Percentiles rank a stretch among this genome's conserved stretches.
Conservation (phyloP, 2,113 vertebrate species). For the Cololabis saira region DNA sequence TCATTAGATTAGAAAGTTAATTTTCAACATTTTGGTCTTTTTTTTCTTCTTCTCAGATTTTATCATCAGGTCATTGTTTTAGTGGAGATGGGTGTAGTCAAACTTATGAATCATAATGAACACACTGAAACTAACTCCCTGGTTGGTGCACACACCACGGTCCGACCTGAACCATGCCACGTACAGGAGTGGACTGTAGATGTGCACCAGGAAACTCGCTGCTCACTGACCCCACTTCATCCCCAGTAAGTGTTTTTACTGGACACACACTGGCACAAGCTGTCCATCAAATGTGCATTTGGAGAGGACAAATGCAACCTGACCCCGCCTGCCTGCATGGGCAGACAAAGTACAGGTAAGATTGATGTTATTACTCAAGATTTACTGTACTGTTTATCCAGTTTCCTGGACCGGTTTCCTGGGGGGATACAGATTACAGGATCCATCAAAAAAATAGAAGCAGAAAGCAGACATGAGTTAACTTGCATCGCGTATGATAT, state of each 20-base stretch:
- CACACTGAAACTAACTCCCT: not conserved
- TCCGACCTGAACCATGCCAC: conserved; percentile 21
- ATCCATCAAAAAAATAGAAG: too few species aligned
- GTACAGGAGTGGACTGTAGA: conserved; percentile 7
- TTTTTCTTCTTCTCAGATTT: not conserved
- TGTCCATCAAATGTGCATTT: conserved; percentile 64
- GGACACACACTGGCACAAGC: conserved; percentile 55
- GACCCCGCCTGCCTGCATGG: conserved; percentile 37
- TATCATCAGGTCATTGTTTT: not conserved
- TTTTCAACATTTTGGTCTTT: too few species aligned
- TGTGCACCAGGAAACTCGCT: conserved; percentile 27
- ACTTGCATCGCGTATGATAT: not conserved
- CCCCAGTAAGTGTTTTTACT: conserved; percentile 49
- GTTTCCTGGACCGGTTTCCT: too few species aligned
- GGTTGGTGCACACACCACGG: not conserved
- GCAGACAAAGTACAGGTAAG: conserved; percentile 31
- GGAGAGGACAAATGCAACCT: conserved; percentile 45
- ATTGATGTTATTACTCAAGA: too few species aligned
- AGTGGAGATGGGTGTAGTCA: not conserved
- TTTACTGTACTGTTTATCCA: too few species aligned
- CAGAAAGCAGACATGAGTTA: too few species aligned
- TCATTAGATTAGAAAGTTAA: too few species aligned
- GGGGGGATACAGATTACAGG: too few species aligned
- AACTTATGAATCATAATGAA: not conserved
- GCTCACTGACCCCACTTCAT: conserved; percentile 68